A percentile compares a stretch with the other conserved stretches of the same genome.
phyloP scores from a whole-genome alignment of 2,113 vertebrate genomes.

The Carlito syrichta region DNA sequence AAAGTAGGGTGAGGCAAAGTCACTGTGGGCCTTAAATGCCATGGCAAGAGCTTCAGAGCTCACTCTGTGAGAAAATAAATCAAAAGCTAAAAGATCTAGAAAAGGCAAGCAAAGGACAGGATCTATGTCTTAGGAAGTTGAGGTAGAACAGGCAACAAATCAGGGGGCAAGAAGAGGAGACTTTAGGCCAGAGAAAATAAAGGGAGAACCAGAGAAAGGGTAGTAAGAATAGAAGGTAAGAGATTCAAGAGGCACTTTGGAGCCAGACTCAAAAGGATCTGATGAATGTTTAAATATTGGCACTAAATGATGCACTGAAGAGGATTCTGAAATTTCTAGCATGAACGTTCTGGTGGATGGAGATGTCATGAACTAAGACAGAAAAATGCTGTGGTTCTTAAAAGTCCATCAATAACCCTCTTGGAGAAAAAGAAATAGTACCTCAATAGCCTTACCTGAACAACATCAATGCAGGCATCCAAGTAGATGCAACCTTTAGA shows the following conservation, averaged over 20 bases:
- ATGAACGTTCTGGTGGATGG: neutral
- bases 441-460: slow-evolving; percentile 84
- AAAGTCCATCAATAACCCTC: neutral
- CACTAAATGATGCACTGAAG: neutral
- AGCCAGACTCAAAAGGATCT: neutral
- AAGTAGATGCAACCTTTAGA: slow-evolving; percentile 98
- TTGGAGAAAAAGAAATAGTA: neutral
- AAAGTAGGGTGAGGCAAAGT: neutral
- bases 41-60: neutral
- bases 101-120: neutral
- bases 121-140: neutral
- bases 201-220: neutral
- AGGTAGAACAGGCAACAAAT: neutral
- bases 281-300: neutral
- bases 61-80: neutral
- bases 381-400: neutral
- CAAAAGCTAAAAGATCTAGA: neutral
- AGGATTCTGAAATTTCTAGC: neutral
- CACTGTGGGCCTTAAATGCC: neutral
- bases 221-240: neutral
- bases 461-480: slow-evolving; percentile 96
- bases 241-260: neutral
- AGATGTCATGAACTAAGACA: neutral
- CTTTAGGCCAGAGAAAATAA: neutral
- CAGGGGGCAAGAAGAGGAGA: neutral